Percentiles rank a stretch among this genome's conserved stretches.
Evolutionary conservation across 2,888 invertebrate genomes (phyloP).

Genomic region (Andrena dorsata): DNA sequence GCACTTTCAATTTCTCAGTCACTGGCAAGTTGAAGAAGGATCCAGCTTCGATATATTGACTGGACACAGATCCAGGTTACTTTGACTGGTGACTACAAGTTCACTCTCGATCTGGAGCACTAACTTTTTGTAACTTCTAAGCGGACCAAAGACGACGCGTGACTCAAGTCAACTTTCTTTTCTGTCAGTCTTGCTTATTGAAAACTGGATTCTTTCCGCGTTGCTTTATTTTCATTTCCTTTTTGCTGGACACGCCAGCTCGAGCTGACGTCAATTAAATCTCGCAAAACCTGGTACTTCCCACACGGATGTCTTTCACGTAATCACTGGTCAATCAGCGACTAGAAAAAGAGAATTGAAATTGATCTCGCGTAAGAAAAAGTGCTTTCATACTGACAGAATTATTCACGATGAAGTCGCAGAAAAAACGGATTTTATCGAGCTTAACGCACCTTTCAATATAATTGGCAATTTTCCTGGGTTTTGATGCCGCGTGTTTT

Average conservation of each 20-base stretch:
- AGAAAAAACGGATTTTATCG: background rate
- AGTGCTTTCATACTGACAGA: background rate
- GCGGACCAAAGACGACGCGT: background rate
- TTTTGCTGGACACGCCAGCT: slow-evolving; percentile 10
- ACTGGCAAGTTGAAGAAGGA: slow-evolving; percentile 15
- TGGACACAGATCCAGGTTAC: slow-evolving; percentile 15
- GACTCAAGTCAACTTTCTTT: slow-evolving; percentile 60
- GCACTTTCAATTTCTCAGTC: slow-evolving; percentile 14
- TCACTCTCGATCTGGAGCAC: slow-evolving; percentile 24
- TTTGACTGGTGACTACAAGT: slow-evolving; percentile 12
- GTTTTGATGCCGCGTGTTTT: too few species aligned
- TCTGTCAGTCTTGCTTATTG: slow-evolving; percentile 42
- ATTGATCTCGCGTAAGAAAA: slow-evolving; percentile 10
- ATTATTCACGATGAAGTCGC: background rate
- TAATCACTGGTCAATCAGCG: slow-evolving; percentile 26
- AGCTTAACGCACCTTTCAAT: background rate
- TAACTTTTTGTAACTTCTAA: slow-evolving; percentile 34
- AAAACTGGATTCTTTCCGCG: slow-evolving; percentile 55
- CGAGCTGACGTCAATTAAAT: slow-evolving; percentile 41
- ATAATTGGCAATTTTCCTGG: background rate
- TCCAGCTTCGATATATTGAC: slow-evolving; percentile 19
- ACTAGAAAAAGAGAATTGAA: slow-evolving; percentile 12
- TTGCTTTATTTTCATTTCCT: slow-evolving; percentile 50
- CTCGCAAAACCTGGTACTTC: slow-evolving; percentile 24
- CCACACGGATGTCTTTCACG: slow-evolving; percentile 30